Conservation (phyloP, 2,888 invertebrate species). For the Coleophora flavipennella region DNA sequence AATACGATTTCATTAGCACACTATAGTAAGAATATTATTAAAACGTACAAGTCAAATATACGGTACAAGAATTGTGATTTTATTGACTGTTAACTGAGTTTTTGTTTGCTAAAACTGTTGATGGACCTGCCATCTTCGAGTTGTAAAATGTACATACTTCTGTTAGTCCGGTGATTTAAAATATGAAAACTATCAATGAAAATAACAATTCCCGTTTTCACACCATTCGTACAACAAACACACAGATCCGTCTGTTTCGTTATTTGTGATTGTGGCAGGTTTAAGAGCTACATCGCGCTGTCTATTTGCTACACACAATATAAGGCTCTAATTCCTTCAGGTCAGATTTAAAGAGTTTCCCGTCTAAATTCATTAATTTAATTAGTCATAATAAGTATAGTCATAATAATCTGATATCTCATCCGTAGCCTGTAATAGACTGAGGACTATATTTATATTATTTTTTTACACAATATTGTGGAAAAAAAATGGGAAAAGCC, state of each 20-base stretch:
- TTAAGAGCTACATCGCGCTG: too few species aligned
- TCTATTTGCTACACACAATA: too few species aligned
- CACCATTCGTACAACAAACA: conserved; percentile 23
- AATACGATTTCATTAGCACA: conserved; percentile 70
- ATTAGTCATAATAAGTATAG: too few species aligned
- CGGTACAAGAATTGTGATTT: conserved; percentile 47
- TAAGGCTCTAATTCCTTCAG: too few species aligned
- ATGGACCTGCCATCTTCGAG: conserved; percentile 20
- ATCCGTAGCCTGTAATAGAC: too few species aligned
- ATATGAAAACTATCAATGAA: conserved; percentile 14
- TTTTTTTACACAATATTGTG: too few species aligned
- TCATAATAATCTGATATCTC: too few species aligned
- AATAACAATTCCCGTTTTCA: conserved; percentile 30
- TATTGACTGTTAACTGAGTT: conserved; percentile 16
- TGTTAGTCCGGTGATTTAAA: conserved; percentile 1
- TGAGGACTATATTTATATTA: too few species aligned
- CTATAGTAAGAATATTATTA: conserved; percentile 66
- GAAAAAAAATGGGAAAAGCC: too few species aligned
- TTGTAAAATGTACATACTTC: conserved; percentile 12
- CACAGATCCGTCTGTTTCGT: conserved; percentile 23
- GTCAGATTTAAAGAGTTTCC: too few species aligned
- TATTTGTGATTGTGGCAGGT: conserved; percentile 37
- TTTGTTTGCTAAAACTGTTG: conserved; percentile 5
- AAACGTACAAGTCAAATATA: conserved; percentile 41
- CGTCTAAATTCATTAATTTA: too few species aligned